Conservation (phyloP, 2,113 vertebrate genomes). For the Engystomops pustulosus region DNA sequence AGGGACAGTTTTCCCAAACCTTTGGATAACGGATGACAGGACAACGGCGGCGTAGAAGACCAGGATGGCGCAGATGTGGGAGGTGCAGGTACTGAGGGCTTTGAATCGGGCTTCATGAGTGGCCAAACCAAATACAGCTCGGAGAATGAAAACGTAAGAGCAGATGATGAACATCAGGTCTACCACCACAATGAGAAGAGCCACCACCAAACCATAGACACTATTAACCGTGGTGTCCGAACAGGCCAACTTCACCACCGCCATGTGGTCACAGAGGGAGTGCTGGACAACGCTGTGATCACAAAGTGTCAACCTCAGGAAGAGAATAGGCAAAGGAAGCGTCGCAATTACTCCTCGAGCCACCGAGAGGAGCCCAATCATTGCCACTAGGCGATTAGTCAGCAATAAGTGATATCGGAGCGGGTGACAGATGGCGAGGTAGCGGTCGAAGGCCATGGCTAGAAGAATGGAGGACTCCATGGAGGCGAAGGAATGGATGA, state of each 20-base stretch:
- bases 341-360: neutral
- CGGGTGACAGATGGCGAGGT: constrained; percentile 18
- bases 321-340: constrained; percentile 1
- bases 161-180: constrained; percentile 21
- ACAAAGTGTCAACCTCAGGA: constrained; percentile 8
- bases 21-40: constrained; percentile 15
- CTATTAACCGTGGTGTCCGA: constrained; percentile 1
- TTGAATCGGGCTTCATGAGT: constrained; percentile 36
- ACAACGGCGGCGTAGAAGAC: constrained; percentile 25
- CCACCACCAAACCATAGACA: constrained; percentile 23
- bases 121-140: neutral
- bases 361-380: neutral
- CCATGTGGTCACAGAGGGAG: constrained; percentile 44
- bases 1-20: neutral
- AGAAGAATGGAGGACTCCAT: constrained; percentile 47
- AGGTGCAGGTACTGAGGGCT: constrained; percentile 39
- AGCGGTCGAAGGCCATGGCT: constrained; percentile 41
- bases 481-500: constrained; percentile 30
- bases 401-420: constrained; percentile 21
- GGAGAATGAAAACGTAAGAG: constrained; percentile 33
- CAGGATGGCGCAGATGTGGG: constrained; percentile 35
- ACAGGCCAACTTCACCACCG: constrained; percentile 37
- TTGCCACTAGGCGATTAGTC: neutral
- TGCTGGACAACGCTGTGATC: constrained; percentile 2
- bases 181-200: neutral